Evolutionary conservation across 2,888 invertebrate species (phyloP), one percentile per base, ranked within the genome.

Genomic region (Nomada fabriciana): DNA sequence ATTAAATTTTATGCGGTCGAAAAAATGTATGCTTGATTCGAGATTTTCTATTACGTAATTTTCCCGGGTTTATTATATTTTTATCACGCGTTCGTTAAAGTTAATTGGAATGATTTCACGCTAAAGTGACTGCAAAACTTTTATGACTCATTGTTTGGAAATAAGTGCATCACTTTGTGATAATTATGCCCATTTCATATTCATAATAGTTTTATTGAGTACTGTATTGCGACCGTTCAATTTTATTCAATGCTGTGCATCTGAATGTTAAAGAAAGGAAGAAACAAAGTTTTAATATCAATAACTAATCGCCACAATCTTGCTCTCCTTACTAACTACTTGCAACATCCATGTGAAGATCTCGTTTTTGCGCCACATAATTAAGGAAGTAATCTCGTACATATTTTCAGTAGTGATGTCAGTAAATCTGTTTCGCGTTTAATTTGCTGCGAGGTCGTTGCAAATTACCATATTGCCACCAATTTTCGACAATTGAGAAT

Each of bases 391-490:
- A 50, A 63, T 71, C 71, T 68, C 29, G 71, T 52, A 29, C 7
- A 59, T 68, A 77, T 80, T 77, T 77, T 55, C 71, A 80, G 77
- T 25, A 65, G 36, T 80, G 80, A 80, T 76, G 77, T 80, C 80
- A 80, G 77, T 71, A 76, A 80, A 71, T 80, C 80, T 67, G 77
- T 67, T 61, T 80, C 70, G 65, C 70, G 59, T 71, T 67, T 67
- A 71, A 80, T 60, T 77, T 9, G 53, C 18, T 10, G 42, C 77
- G 71, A 77, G 78, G 80, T 77, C 80, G 61, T 29, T 9, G 29
- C 15, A 13, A 80, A 77, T 80, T 72, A 80, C 68, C 74, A 53
- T 69, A 61, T 65, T 82, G 79, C 74, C 82, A 61, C 13, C 52
- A 53, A 61, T 29, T 29, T 68, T 60, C 36, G 36, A 64, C 59